These are phyloP conservation scores for Tapirus indicus DNA, from an alignment of 2,797 vertebrate species.

Conservation along the genomic window DNA sequence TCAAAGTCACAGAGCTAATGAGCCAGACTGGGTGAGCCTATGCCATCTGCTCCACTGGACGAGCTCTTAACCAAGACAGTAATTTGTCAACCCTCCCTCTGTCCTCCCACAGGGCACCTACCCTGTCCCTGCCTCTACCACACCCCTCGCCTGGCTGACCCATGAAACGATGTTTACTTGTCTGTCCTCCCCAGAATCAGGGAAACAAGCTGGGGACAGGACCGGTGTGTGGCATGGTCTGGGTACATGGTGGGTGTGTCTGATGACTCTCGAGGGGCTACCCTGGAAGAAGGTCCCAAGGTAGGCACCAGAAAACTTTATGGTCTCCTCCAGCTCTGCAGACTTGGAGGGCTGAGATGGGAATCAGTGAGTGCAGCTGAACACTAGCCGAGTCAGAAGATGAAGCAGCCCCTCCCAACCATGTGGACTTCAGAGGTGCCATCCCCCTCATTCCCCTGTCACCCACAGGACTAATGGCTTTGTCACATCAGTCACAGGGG, in stretches of 20 bases:
- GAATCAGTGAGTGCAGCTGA: background rate
- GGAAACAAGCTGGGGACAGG: background rate
- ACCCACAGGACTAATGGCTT: background rate
- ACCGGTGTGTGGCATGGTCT: background rate
- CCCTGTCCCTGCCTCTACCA: background rate
- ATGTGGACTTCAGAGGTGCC: fast-evolving
- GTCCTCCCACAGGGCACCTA: background rate
- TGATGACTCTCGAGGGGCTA: background rate
- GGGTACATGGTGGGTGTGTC: background rate
- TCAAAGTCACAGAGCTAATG: background rate
- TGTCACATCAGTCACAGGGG: background rate
- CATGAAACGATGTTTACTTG: background rate
- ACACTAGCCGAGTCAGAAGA: background rate
- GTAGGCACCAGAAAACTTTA: background rate
- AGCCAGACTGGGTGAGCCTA: background rate
- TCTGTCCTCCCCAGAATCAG: background rate
- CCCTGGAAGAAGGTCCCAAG: background rate
- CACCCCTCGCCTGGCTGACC: background rate
- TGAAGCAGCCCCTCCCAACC: background rate
- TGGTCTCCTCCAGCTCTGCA: background rate
- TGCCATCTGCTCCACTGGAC: no score
- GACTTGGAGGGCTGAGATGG: background rate
- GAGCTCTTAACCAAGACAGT: background rate
- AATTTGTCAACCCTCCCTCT: background rate
- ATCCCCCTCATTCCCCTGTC: background rate